These are phyloP conservation scores for Megaleporinus macrocephalus DNA, from an alignment of 2,113 vertebrate genomes.

Conservation along the genomic window DNA sequence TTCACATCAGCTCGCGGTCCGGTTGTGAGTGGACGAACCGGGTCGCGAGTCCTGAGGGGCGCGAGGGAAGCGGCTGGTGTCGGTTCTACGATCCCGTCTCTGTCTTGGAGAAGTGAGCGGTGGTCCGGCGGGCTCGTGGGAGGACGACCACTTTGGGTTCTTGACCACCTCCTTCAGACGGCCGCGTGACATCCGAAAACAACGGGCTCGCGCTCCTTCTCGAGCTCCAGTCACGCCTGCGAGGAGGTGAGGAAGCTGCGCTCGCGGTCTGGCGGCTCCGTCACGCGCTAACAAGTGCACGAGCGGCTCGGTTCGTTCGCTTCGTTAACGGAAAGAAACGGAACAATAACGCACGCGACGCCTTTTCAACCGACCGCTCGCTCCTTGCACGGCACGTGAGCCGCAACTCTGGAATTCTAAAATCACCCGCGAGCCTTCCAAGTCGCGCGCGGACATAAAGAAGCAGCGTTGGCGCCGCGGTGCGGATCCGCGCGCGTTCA, in stretches of 20 bases:
- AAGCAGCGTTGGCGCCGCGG: background rate
- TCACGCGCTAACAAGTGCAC: no score
- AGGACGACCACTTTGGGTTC: no score
- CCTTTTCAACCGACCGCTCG: no score
- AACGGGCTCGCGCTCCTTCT: no score
- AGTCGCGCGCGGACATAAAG: slow-evolving; percentile 2
- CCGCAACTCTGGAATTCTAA: background rate
- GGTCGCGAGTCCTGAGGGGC: background rate
- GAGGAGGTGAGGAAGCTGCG: no score
- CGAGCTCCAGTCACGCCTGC: no score
- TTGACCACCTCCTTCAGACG: no score
- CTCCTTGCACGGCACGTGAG: background rate
- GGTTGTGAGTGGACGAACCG: background rate
- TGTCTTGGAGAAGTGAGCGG: background rate
- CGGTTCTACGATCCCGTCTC: background rate
- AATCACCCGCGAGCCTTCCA: background rate
- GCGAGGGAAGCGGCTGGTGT: background rate
- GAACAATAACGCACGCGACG: background rate
- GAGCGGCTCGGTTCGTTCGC: no score
- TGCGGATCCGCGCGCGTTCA: background rate
- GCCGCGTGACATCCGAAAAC: no score
- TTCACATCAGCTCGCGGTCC: background rate
- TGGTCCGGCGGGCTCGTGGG: background rate
- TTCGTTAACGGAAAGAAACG: no score
- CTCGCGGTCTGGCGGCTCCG: no score